Base-by-base conservation (phyloP, 2,888 invertebrate species). In the Leistus spinibarbis region DNA sequence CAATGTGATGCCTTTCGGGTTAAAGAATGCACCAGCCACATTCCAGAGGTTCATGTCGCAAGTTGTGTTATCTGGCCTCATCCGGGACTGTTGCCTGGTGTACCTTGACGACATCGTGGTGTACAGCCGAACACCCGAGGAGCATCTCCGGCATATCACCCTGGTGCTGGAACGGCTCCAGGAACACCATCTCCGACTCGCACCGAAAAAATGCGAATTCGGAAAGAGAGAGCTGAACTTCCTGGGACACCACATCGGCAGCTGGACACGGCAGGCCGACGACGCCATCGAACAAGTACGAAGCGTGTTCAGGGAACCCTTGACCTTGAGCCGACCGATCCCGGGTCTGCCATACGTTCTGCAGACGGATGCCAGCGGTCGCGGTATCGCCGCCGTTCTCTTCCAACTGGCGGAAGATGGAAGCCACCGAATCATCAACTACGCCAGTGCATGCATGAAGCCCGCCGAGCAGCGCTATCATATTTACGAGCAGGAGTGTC, bases 41-140 rank as follows among this genome's bases (percentile, higher is more conserved):
- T 83, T 82, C 24, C 81, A 82, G 27, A 69, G 80, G 3, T 65
- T 82, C 1, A 81, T 82, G 79, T 76, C 67, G 5, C 79, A 79
- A 54, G 73, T 83, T 53, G 53, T 53, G 7, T 13, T 53, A 7
- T 7, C 10, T 53, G 53, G 53, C 9, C 10, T 10, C 53, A 7
- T 53, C 9, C 9, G 53, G 13, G 13, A 53, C 9, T 53, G 7
- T 53, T 53, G 53, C 10, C 53, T 53, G 7, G 53, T 13, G 9
- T 53, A 53, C 10, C 53, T 53, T 10, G 53, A 53, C 53, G 53
- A 53, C 10, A 53, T 53, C 10, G 13, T 53, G 0, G 71, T 79
- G 0, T 78, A 76, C 40, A 76, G 72, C 0, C 20, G 76, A 7
- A 71, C 24, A 23, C 40, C 54, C 54, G 77, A 79, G 5, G 78